Conservation (phyloP, 2,113 vertebrate genomes). For the Limnothrissa miodon region DNA sequence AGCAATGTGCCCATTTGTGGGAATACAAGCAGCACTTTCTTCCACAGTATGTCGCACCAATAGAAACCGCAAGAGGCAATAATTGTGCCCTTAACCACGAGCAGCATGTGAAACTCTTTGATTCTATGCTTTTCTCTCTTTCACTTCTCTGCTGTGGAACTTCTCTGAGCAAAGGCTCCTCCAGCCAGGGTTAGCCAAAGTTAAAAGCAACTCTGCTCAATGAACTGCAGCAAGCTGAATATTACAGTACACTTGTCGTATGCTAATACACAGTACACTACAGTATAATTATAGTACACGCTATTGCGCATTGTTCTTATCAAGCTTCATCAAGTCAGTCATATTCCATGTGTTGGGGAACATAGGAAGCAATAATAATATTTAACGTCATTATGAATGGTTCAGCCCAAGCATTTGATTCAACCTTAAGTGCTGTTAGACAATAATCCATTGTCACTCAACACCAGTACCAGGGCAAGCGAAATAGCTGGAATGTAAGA, state of each 20-base stretch:
- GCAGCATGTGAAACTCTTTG: slow-evolving; percentile 52
- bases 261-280: too few species aligned
- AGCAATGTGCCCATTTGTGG: slow-evolving; percentile 20
- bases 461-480: too few species aligned
- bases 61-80: slow-evolving; percentile 62
- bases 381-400: not conserved
- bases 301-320: not conserved
- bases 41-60: slow-evolving; percentile 32
- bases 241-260: too few species aligned
- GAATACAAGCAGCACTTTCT: slow-evolving; percentile 4
- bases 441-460: too few species aligned
- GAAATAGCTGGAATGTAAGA: too few species aligned
- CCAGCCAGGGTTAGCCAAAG: slow-evolving; percentile 17
- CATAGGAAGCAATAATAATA: too few species aligned
- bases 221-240: not conserved
- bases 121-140: slow-evolving; percentile 49
- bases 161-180: not conserved
- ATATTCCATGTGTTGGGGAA: not conserved
- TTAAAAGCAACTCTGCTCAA: not conserved
- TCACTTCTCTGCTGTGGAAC: slow-evolving; percentile 48
- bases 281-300: not conserved
- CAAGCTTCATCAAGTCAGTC: not conserved
- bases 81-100: slow-evolving; percentile 42
- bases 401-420: not conserved
- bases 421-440: too few species aligned